Evolutionary conservation across 2,888 invertebrate genomes (phyloP).

Genomic region (Calameuta pallipes): DNA sequence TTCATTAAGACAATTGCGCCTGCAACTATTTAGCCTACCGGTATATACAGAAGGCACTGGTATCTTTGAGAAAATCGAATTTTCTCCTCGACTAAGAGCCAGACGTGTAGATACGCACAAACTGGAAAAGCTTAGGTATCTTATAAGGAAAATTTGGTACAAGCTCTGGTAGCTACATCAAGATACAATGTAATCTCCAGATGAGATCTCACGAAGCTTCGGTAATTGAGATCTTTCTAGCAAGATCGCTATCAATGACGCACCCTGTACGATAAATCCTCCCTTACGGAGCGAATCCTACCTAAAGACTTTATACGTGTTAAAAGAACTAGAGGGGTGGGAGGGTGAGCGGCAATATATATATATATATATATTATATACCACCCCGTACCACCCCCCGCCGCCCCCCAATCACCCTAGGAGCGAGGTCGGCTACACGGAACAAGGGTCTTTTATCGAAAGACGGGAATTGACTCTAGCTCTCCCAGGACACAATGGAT

Average conservation of each 20-base stretch:
- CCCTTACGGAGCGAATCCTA: neutral
- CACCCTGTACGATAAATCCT: neutral
- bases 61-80: neutral
- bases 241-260: conserved; percentile 2
- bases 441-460: neutral
- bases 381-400: neutral
- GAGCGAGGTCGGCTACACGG: no score
- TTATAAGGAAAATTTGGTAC: neutral
- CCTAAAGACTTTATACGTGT: neutral
- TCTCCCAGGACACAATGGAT: conserved; percentile 2
- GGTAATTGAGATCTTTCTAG: neutral
- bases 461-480: conserved; percentile 6
- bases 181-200: neutral
- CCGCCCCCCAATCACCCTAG: no score
- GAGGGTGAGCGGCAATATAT: no score
- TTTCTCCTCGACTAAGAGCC: neutral
- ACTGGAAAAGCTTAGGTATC: neutral
- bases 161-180: neutral
- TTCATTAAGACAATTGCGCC: no score
- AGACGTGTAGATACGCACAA: neutral
- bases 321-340: no score
- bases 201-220: neutral
- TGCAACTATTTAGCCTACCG: no score
- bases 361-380: neutral
- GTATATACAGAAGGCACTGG: neutral